Conservation (phyloP, 2,888 invertebrate genomes). For the Tetanocera ferruginea region DNA sequence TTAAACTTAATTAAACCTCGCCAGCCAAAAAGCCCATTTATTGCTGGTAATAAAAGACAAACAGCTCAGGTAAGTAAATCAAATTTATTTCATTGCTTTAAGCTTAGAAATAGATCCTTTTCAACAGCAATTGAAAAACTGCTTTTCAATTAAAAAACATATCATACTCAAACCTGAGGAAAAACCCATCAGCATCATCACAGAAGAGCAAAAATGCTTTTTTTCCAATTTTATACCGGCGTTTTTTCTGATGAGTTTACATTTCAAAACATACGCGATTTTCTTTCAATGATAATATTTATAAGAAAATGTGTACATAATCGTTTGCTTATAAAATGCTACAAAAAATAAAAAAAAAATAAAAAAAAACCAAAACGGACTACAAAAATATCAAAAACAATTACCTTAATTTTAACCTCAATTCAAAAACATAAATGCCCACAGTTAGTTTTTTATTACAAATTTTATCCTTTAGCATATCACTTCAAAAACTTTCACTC, state of each 20-base stretch:
- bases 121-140: too few species aligned
- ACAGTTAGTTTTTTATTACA: conserved; percentile 37
- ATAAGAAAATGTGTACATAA: conserved; percentile 58
- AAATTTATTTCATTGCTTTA: too few species aligned
- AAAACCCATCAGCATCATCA: too few species aligned
- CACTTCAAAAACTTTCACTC: background rate
- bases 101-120: too few species aligned
- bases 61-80: too few species aligned
- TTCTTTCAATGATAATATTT: conserved; percentile 68
- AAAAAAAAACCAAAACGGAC: conserved; percentile 20
- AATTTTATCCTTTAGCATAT: conserved; percentile 33
- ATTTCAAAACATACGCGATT: conserved; percentile 63
- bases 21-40: too few species aligned
- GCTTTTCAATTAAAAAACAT: too few species aligned
- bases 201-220: background rate
- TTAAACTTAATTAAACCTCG: too few species aligned
- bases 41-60: too few species aligned
- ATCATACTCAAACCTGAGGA: too few species aligned
- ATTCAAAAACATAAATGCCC: conserved; percentile 40
- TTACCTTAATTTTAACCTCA: conserved; percentile 43
- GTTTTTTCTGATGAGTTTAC: conserved; percentile 63
- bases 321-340: conserved; percentile 45
- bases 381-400: conserved; percentile 24
- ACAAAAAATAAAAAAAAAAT: conserved; percentile 38
- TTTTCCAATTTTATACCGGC: conserved; percentile 29